Base-by-base conservation (phyloP, 2,888 invertebrate genomes). In the Ectobius pallidus region DNA sequence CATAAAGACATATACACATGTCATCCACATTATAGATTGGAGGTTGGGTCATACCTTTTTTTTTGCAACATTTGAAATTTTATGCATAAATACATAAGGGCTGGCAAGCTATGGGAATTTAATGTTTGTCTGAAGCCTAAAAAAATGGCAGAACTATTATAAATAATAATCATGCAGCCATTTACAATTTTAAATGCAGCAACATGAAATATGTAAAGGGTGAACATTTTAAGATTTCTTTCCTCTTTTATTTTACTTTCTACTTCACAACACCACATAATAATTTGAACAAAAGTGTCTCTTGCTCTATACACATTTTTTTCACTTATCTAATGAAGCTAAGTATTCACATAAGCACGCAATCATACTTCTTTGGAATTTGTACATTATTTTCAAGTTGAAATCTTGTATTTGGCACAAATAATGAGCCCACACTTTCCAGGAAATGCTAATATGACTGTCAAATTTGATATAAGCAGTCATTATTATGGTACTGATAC, bases 301-400 rank as follows among this genome's bases (percentile, higher is more conserved):
- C 63, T 46, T 65, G 39, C 16, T 65, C 65, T 65, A 65, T 63
- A 34, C 42, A 63, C 42, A 27, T 44, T 44, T 63, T 52, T 65
- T 44, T 65, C 30, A 44, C 27, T 69, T 69, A 69, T 62, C 49
- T 11, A 58, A 58, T 58, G 65, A 65, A 65, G 65, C 65, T 65
- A 44, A 32, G 55, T 74, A 74, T 74, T 74, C 69, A 74, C 74
- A 63, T 69, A 70, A 61, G 27, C 67, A 63, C 72, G 67, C 74
- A 72, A 65, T 69, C 72, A 74, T 61, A 49, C 70, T 65, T 74
- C 74, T 74, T 74, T 74, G 74, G 74, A 72, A 72, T 74, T 74
- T 74, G 74, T 74, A 74, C 74, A 74, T 58, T 72, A 69, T 71
- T 67, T 72, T 72, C 44, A 32, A 65, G 62, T 67, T 73, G 11